Base-by-base conservation (phyloP, 2,888 invertebrate species). In the Andrena haemorrhoa region DNA sequence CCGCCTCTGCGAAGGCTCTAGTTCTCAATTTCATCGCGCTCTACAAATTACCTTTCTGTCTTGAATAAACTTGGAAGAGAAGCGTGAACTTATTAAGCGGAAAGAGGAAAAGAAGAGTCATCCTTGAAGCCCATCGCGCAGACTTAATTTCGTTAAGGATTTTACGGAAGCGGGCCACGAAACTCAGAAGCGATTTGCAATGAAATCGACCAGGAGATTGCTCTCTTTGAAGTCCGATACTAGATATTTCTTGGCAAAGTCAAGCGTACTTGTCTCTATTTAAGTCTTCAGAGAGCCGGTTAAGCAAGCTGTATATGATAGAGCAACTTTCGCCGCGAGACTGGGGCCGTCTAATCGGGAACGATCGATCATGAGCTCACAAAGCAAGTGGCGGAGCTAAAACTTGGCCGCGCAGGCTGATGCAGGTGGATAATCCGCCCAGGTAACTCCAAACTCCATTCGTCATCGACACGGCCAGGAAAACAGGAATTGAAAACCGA, bases 311-410 rank as follows among this genome's bases (percentile, higher is more conserved):
- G 26, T 56, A 41, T 41, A 29, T 76, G 69, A 76, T 76, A 60
- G 64, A 79, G 79, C 58, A 70, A 70, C 70, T 65, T 77, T 70
- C 60, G 58, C 77, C 65, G 29, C 35, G 58, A 79, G 76, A 68
- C 49, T 64, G 35, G 41, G 23, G 33, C 64, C n/a, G 58, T 65
- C 70, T 70, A 70, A 76, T 79, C 70, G 77, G 70, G 65, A 77
- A 60, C 77, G 77, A 79, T 79, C 79, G 77, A 79, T 79, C 70
- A 79, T 64, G 51, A 20, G 70, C 31, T 77, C 69, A 64, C 69
- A 79, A 79, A 69, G 76, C 76, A 64, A 69, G 51, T 58, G 33
- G 69, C 69, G 76, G 58, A 69, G 69, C 76, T 79, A 70, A 79
- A 77, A 79, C 79, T 77, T 79, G 29, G 49, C 31, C 41, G n/a